Base-by-base conservation (phyloP, 2,888 invertebrate species). In the Rotaria socialis region DNA sequence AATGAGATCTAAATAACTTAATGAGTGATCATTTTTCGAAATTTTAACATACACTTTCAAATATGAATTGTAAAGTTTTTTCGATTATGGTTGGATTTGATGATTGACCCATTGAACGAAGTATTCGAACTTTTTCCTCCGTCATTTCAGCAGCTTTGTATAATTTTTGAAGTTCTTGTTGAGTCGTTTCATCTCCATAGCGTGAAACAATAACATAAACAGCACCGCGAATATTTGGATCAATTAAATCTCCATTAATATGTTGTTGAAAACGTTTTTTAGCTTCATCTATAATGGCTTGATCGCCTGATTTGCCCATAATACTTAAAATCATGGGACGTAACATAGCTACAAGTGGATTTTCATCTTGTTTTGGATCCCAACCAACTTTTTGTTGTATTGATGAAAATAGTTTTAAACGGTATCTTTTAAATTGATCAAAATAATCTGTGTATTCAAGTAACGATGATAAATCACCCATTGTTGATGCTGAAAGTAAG, bases 301-400 rank as follows among this genome's bases (percentile, higher is more conserved):
- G 41, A 86, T 86, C 86, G 55, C 67, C 84, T 67, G 84, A 84
- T 80, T 84, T 86, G 24, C 84, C 86, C 22, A 84, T 52, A 14
- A 84, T 52, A 50, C 52, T 52, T 41, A 84, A 84, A 55, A 84
- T 43, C 19, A 84, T 50, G 35, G 50, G 55, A 35, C 55, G 52
- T 35, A 84, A 55, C 55, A 52, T 84, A n/a, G 52, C 27, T 7
- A 35, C 10, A 16, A 52, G n/a, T 24, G 55, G 47, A 85, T 84
- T 47, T 86, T 86, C 86, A 84, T 86, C 35, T 5, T 43, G 7
- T 27, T 84, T 60, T 10, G 60, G 35, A 60, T 86, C 84, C 56
- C 84, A 84, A 4, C 84, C 58, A 50, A 84, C 60, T 84, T 84
- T 84, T 6, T 52, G 10, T 50, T 84, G 58, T 52, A 86, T 27